These are phyloP conservation scores for Bombus consobrinus DNA, from an alignment of 1,140 invertebrate species.

Conservation along the genomic window DNA sequence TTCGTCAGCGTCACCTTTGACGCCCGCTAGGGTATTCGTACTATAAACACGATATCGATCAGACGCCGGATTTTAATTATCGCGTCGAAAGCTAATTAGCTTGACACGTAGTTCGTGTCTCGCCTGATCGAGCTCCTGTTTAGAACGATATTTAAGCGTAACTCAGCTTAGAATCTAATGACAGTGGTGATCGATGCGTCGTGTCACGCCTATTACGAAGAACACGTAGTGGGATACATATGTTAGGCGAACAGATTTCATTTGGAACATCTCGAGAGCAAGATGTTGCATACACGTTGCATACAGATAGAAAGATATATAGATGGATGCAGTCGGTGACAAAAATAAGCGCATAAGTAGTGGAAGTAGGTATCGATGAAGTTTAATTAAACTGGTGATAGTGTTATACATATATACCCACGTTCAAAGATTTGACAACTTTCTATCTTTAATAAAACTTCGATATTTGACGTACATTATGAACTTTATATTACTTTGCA, in stretches of 20 bases:
- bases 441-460: too few relatives aligned
- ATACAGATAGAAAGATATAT: too few relatives aligned
- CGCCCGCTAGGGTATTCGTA: constrained; percentile 33
- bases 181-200: background rate
- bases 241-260: background rate
- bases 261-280: background rate
- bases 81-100: constrained; percentile 44
- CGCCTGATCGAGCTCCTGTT: constrained; percentile 20
- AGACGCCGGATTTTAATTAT: constrained; percentile 55
- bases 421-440: too few relatives aligned
- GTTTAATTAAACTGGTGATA: too few relatives aligned
- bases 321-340: too few relatives aligned
- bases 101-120: constrained; percentile 27
- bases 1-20: constrained; percentile 51
- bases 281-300: too few relatives aligned
- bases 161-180: background rate
- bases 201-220: background rate
- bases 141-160: constrained; percentile 6
- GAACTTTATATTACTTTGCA: too few relatives aligned
- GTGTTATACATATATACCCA: too few relatives aligned
- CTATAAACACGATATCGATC: constrained; percentile 52
- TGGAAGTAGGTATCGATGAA: too few relatives aligned
- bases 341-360: too few relatives aligned
- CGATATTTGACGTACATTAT: too few relatives aligned
- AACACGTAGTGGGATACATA: background rate